Conservation (phyloP, 2,113 vertebrate genomes). For the Psittacula cyanocephala region DNA sequence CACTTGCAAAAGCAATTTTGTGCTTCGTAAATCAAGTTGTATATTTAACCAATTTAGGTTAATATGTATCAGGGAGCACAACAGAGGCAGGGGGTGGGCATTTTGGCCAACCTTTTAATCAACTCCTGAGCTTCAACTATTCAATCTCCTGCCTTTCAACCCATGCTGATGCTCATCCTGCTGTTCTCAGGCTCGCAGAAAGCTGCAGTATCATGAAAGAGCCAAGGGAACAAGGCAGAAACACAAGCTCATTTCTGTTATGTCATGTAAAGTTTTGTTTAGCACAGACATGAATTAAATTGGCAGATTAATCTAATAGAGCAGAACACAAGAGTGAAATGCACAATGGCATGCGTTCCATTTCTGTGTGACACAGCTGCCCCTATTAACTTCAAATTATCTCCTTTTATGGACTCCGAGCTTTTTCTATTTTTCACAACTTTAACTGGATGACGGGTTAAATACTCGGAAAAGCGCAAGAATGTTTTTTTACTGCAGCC, state of each 20-base stretch:
- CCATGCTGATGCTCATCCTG: neutral
- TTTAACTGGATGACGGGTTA: slow-evolving; percentile 32
- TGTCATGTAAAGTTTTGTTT: slow-evolving; percentile 17
- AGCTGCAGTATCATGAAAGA: neutral
- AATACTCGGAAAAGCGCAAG: slow-evolving; percentile 39
- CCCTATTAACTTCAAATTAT: slow-evolving; percentile 55
- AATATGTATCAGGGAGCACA: slow-evolving; percentile 29
- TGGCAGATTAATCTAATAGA: slow-evolving; percentile 38
- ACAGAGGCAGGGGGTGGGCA: neutral
- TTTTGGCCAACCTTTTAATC: neutral
- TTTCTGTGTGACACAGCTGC: neutral
- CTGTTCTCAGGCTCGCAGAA: neutral
- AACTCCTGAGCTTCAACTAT: neutral
- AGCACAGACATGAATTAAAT: slow-evolving; percentile 26
- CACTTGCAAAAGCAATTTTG: slow-evolving; percentile 29
- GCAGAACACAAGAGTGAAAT: slow-evolving; percentile 22
- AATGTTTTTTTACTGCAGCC: slow-evolving; percentile 40
- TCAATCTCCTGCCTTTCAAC: neutral
- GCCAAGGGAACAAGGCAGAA: neutral
- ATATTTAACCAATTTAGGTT: slow-evolving; percentile 58
- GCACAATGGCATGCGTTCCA: neutral
- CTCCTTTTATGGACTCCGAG: slow-evolving; percentile 55
- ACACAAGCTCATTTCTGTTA: neutral
- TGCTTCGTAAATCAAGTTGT: slow-evolving; percentile 56
- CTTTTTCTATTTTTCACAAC: slow-evolving; percentile 47